A percentile compares a stretch with the other conserved stretches of the same genome.
Conservation (phyloP, 2,797 vertebrate species). For the Takifugu ocellatus region DNA sequence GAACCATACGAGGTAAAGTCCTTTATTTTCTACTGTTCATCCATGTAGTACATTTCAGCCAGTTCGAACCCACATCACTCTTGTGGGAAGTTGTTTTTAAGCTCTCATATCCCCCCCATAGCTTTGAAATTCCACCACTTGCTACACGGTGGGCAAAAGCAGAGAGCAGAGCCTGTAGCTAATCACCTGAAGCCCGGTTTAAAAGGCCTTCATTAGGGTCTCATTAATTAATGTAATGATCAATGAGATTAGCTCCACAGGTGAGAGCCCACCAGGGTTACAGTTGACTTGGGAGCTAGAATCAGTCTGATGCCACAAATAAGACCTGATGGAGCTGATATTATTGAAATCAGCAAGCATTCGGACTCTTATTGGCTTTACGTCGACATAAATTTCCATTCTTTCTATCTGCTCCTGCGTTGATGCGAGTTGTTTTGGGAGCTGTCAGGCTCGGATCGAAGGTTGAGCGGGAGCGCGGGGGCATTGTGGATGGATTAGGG, state of each 20-base stretch:
- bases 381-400: background rate
- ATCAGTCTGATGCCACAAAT: constrained; percentile 5
- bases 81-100: constrained; percentile 1
- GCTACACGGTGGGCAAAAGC: constrained; percentile 19
- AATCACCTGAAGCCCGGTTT: constrained; percentile 34
- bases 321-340: background rate
- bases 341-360: background rate
- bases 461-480: constrained; percentile 45
- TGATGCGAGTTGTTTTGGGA: constrained; percentile 11
- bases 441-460: constrained; percentile 75
- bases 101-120: constrained; percentile 4
- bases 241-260: constrained; percentile 45
- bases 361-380: too few species aligned
- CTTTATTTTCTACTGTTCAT: too few species aligned
- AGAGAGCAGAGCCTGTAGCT: constrained; percentile 32
- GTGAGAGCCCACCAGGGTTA: constrained; percentile 40
- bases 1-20: too few species aligned
- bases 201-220: constrained; percentile 41
- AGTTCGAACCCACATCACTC: background rate
- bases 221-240: constrained; percentile 54
- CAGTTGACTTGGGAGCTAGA: constrained; percentile 9
- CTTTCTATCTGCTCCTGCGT: too few species aligned
- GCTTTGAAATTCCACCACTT: constrained; percentile 18
- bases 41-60: background rate
- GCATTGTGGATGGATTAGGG: constrained; percentile 81